Conservation (phyloP, 2,888 invertebrate genomes). For the Brachyptera risi region DNA sequence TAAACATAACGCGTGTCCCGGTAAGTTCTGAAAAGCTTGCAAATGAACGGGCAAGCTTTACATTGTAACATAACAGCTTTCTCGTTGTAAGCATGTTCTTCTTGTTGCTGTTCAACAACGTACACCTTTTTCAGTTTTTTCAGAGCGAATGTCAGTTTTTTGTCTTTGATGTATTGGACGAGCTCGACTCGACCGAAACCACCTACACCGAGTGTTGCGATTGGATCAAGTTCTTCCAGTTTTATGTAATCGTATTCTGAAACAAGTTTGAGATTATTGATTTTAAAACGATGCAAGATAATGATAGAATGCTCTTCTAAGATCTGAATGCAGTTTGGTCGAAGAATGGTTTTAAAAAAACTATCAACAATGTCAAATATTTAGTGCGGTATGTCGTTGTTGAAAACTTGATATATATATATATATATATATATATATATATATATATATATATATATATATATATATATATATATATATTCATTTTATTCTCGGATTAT, state of each 20-base stretch:
- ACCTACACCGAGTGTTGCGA: constrained; percentile 54
- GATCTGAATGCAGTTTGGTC: too few species aligned
- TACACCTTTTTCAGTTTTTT: constrained; percentile 88
- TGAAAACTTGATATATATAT: too few species aligned
- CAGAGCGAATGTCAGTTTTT: constrained; percentile 64
- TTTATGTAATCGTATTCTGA: constrained; percentile 62
- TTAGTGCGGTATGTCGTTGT: too few species aligned
- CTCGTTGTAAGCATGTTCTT: constrained; percentile 85
- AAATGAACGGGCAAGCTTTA: constrained; percentile 27
- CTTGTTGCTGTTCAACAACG: constrained; percentile 82
- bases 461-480: too few species aligned
- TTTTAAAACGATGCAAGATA: background rate
- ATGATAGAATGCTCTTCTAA: background rate
- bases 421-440: too few species aligned
- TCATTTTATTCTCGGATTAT: too few species aligned
- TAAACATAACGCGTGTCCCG: constrained; percentile 87
- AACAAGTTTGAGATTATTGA: background rate
- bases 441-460: too few species aligned
- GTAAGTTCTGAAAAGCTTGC: constrained; percentile 45
- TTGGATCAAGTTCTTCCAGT: constrained; percentile 53
- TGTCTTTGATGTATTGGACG: constrained; percentile 37
- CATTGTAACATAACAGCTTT: constrained; percentile 59
- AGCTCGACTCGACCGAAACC: constrained; percentile 55
- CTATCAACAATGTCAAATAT: too few species aligned
- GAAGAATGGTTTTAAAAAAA: too few species aligned